Percentiles rank a stretch among this genome's conserved stretches.
These are phyloP conservation scores for Taeniopygia guttata DNA, from an alignment of 2,797 vertebrate species.

Conservation along the genomic window DNA sequence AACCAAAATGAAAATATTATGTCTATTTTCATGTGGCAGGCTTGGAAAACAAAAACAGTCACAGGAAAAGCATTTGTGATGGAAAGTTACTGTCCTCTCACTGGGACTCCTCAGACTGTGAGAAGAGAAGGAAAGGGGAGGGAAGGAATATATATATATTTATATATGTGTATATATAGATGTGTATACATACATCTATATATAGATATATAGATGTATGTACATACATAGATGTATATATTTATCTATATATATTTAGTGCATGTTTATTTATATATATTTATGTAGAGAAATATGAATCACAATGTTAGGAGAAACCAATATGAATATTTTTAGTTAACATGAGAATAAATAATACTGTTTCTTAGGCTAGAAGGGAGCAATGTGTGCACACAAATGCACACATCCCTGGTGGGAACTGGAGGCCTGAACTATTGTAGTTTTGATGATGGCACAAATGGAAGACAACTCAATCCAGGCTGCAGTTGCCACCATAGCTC, in stretches of 20 bases:
- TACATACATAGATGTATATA: neutral
- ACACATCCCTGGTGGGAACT: neutral
- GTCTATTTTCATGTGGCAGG: constrained; percentile 11
- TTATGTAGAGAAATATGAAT: neutral
- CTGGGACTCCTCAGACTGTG: neutral
- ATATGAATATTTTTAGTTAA: neutral
- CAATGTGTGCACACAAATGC: neutral
- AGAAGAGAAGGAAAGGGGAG: neutral
- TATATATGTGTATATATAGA: neutral
- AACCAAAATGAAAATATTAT: constrained; percentile 43
- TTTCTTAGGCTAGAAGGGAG: neutral
- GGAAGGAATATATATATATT: neutral
- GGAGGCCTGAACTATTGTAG: neutral
- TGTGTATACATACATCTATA: too few relatives aligned
- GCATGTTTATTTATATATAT: neutral
- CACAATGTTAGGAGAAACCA: neutral
- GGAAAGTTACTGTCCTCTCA: constrained; percentile 15
- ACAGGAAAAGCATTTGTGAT: constrained; percentile 25
- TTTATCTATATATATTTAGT: neutral
- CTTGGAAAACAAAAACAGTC: constrained; percentile 32
- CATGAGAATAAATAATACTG: neutral
- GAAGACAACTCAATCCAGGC: neutral
- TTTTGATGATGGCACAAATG: neutral
- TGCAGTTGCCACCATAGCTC: neutral
- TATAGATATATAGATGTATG: too few relatives aligned